Conservation (phyloP, 2,797 vertebrate species). For the Micromesistius poutassou region DNA sequence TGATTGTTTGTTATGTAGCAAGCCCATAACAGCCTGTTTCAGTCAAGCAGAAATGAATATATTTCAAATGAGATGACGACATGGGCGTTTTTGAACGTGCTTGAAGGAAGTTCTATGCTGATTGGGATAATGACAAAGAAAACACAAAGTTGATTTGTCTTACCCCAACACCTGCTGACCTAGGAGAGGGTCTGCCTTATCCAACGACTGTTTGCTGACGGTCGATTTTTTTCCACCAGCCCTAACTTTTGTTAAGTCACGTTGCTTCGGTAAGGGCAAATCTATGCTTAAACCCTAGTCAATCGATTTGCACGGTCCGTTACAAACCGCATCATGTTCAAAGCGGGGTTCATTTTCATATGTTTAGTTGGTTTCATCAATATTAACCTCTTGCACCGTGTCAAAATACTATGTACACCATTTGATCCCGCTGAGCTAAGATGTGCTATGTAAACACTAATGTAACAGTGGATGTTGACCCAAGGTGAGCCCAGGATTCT, state of each 20-base stretch:
- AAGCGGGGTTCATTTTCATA: not conserved
- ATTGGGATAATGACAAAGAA: slow-evolving; percentile 8
- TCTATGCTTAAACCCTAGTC: not conserved
- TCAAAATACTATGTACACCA: not conserved
- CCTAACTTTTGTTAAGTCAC: not conserved
- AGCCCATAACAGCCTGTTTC: not conserved
- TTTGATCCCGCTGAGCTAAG: not conserved
- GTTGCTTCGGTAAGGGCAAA: not conserved
- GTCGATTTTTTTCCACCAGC: not conserved
- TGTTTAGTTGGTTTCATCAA: not conserved
- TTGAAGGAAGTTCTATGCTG: slow-evolving; percentile 8
- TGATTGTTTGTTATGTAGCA: not conserved
- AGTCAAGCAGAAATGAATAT: slow-evolving; percentile 20
- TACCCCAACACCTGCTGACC: not conserved
- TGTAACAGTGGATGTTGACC: not conserved
- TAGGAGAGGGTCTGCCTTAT: not conserved
- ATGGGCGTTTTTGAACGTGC: not conserved
- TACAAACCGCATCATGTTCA: not conserved
- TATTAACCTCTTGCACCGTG: not conserved
- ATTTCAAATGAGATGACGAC: not conserved
- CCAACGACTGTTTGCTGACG: not conserved
- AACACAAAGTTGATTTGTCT: slow-evolving; percentile 6
- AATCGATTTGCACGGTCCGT: not conserved
- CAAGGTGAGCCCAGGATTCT: not conserved
- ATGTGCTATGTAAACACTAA: not conserved